phyloP scores from a whole-genome alignment of 2,113 vertebrate species.

The Dromaius novaehollandiae region DNA sequence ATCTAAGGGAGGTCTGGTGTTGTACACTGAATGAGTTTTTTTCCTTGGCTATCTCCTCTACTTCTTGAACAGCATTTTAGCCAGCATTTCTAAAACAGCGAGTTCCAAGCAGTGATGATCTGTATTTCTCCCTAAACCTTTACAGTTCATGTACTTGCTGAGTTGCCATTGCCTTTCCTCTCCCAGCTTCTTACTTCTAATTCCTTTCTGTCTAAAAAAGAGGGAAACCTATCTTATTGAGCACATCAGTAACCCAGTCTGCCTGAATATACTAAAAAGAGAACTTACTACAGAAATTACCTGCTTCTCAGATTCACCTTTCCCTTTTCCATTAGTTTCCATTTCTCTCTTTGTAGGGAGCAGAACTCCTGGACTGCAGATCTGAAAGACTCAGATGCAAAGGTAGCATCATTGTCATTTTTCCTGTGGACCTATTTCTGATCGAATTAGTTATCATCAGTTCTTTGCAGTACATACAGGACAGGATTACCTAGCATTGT shows the following conservation, averaged over 20 bases:
- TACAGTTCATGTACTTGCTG: neutral
- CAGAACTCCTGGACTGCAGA: neutral
- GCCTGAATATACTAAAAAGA: neutral
- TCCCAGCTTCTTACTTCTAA: neutral
- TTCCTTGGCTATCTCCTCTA: neutral
- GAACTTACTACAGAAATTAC: neutral
- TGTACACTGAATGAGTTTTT: neutral
- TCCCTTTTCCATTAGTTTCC: neutral
- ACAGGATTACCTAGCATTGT: neutral
- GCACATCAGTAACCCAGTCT: neutral
- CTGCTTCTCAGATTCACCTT: neutral
- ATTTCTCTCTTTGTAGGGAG: neutral
- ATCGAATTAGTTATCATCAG: neutral
- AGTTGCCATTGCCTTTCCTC: neutral
- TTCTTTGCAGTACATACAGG: neutral
- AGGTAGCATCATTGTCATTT: neutral
- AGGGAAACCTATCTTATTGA: neutral
- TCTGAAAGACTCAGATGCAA: neutral
- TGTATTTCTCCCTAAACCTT: neutral
- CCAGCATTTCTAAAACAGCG: neutral
- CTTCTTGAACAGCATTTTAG: neutral
- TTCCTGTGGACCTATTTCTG: neutral
- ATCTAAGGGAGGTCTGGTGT: neutral
- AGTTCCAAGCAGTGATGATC: neutral
- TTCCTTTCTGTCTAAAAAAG: neutral